Evolutionary conservation across 2,888 invertebrate species (phyloP), one percentile per base, ranked within the genome.

Genomic region (Trimorus sp.): DNA sequence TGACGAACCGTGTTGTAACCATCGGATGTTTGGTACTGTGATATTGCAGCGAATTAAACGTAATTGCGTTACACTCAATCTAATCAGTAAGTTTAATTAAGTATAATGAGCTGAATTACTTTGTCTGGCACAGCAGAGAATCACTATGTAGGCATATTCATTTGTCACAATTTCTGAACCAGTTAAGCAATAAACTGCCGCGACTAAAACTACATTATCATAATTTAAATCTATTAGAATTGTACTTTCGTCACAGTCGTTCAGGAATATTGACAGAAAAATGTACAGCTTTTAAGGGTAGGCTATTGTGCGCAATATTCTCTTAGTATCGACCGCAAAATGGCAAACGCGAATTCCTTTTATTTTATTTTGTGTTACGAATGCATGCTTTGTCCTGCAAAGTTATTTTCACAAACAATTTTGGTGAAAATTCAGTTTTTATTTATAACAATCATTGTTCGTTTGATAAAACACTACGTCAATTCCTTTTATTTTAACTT

Each of bases 71-170:
- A 56, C 51, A 60, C 56, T 69, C 63, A 79, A 79, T 73, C 73
- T 68, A 80, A 82, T 82, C 68, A 78, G 48, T 49, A 68, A 59
- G 42, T 77, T 78, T 63, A 74, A 82, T 82, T 26, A 58, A 78
- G 58, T 58, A 70, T 82, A 82, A 82, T 73, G 70, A 82, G 78
- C 82, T 78, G 45, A 82, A 78, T 79, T 54, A 78, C 59, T 75
- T 82, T 82, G 82, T 82, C 78, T 78, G 74, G 66, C 49, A 48
- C 16, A 82, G 58, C 40, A 49, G 38, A 58, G 74, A 78, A 68
- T 71, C 70, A 70, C 71, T 69, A 71, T 76, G 71, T 75, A 75
- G 75, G 80, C 80, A 70, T 80, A 70, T 70, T 80, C 75, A 80
- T 80, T 80, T 65, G 70, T 70, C 59, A 70, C 48, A 75, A 70